These are phyloP conservation scores for Chelonia mydas DNA, from an alignment of 2,797 vertebrate genomes.

Conservation along the genomic window DNA sequence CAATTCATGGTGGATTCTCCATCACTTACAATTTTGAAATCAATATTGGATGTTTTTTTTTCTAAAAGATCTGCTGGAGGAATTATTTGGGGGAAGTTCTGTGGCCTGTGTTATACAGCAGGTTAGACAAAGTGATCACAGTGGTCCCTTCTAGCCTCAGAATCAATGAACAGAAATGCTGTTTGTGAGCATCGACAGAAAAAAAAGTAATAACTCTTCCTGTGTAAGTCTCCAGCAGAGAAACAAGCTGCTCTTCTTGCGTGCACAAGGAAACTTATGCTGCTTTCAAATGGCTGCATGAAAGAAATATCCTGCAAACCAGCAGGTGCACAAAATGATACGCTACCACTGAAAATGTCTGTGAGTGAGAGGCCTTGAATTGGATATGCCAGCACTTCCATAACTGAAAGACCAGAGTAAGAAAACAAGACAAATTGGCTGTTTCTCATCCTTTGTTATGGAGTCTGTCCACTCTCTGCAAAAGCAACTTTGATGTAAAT, in stretches of 20 bases:
- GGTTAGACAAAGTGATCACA: background rate
- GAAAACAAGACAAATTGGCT: background rate
- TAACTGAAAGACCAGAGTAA: background rate
- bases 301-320: background rate
- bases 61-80: background rate
- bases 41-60: background rate
- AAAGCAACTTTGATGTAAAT: background rate
- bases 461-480: background rate
- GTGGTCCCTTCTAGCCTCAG: background rate
- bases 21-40: background rate
- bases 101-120: background rate
- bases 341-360: background rate
- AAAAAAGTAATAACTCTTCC: background rate
- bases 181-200: background rate
- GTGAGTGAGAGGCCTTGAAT: rapidly evolving
- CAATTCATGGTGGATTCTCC: background rate
- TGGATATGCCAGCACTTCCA: background rate
- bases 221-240: background rate
- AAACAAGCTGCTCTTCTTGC: background rate
- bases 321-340: background rate
- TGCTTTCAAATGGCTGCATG: background rate
- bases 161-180: background rate
- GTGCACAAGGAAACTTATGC: background rate
- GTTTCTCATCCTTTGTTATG: rapidly evolving
- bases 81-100: background rate